A percentile compares a stretch with the other conserved stretches of the same genome.
Conservation (phyloP, 2,888 invertebrate genomes). For the Oscheius myriophilus region DNA sequence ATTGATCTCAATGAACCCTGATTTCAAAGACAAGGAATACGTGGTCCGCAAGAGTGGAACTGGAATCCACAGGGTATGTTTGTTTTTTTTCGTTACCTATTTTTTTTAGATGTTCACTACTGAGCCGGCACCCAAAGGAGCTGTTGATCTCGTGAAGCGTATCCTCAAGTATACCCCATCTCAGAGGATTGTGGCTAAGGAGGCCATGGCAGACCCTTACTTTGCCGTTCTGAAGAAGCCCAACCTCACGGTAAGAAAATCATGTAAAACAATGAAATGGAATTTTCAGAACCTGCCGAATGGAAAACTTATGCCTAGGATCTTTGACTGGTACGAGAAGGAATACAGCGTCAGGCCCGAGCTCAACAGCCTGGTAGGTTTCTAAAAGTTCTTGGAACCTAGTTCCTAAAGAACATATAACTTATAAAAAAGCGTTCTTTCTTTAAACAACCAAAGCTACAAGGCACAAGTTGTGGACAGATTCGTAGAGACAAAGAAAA, state of each 20-base stretch:
- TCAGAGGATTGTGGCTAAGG: constrained; percentile 33
- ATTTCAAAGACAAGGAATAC: constrained; percentile 28
- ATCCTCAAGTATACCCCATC: constrained; percentile 38
- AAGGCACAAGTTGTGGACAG: no score
- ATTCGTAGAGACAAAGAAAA: no score
- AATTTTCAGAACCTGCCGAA: constrained; percentile 29
- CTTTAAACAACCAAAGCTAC: no score
- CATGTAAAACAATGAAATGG: not conserved
- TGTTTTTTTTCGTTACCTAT: not conserved
- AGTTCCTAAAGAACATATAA: no score
- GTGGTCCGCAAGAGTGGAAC: constrained; percentile 28
- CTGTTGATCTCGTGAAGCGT: constrained; percentile 29
- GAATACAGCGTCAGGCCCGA: constrained; percentile 32
- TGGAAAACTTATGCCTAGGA: constrained; percentile 30
- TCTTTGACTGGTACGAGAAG: constrained; percentile 51
- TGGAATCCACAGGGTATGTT: constrained; percentile 35
- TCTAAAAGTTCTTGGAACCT: no score
- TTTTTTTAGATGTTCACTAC: not conserved
- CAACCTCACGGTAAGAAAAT: constrained; percentile 13
- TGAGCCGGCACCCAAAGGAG: not conserved
- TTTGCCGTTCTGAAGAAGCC: constrained; percentile 33
- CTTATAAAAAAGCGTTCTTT: no score
- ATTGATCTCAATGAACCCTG: constrained; percentile 26
- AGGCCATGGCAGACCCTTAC: constrained; percentile 36
- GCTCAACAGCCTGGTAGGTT: constrained; percentile 21